phyloP scores from a whole-genome alignment of 2,888 invertebrate genomes.

The Zhuqinia jingwanae region DNA sequence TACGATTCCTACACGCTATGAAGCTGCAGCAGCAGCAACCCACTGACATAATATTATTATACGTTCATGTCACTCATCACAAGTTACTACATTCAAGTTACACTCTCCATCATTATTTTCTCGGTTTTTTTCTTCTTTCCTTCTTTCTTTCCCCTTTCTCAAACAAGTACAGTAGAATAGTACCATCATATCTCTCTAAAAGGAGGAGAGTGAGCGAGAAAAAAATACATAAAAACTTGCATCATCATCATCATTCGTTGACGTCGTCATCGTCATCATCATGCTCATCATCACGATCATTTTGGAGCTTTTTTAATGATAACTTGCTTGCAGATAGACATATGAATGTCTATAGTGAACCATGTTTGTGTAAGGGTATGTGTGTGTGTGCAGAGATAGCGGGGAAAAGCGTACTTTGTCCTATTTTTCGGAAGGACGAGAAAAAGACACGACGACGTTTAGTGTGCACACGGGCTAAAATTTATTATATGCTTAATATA shows the following conservation, averaged over 20 bases:
- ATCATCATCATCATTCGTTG: slow-evolving; percentile 28
- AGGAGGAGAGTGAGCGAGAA: background rate
- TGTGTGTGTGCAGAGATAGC: background rate
- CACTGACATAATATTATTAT: slow-evolving; percentile 63
- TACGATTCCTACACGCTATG: background rate
- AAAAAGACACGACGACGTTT: background rate
- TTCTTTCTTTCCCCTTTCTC: background rate
- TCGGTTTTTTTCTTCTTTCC: no score
- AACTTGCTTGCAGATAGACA: slow-evolving; percentile 57
- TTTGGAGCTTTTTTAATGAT: slow-evolving; percentile 56
- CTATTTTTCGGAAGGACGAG: background rate
- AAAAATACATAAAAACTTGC: slow-evolving; percentile 59
- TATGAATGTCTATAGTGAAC: slow-evolving; percentile 38
- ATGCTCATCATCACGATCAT: no score
- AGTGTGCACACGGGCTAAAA: background rate
- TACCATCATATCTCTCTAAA: slow-evolving; percentile 9
- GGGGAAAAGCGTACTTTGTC: background rate
- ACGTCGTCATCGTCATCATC: background rate
- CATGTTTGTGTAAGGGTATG: no score
- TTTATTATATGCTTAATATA: background rate
- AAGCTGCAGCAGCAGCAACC: background rate
- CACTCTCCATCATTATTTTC: slow-evolving; percentile 63
- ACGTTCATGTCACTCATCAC: slow-evolving; percentile 60
- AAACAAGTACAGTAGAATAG: background rate
- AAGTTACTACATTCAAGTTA: slow-evolving; percentile 42